Evolutionary conservation across 1,140 invertebrate species (phyloP), one percentile per base, ranked within the genome.

Genomic region (Leptestheria dahalacensis): DNA sequence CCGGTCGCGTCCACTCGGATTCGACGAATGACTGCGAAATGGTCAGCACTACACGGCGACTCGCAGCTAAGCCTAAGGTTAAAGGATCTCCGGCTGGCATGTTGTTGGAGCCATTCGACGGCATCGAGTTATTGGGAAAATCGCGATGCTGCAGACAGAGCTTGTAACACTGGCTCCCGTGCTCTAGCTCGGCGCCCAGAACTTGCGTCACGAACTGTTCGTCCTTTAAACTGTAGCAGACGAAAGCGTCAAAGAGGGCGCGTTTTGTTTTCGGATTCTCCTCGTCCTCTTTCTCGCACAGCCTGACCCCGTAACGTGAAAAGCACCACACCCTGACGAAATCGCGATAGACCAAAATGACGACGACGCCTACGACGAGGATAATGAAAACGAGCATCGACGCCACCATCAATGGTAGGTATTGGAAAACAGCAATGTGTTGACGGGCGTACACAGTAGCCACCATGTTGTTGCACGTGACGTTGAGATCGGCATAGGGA

Each of bases 221-320:
- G 72, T 96, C 91, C 71, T 91, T 89, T 20, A 88, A 85, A 62
- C 88, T 91, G 73, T 96, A 94, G 61, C 89, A 84, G 2, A 96
- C 83, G 71, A 92, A 94, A 41, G 87, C 90, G 69, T 96, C 93
- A 72, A 91, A 95, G 11, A 90, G 73, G 33, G 6, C 15, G 6
- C 6, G 33, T 41, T 41, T 41, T 9, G 33, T 41, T 65, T 91
- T 91, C 67, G 90, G 86, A 52, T 81, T 79, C 63, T 88, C 85
- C 68, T 85, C 83, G 66, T 73, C 79, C 75, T 3, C 71, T 48
- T 76, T 76, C 66, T 78, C 63, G 63, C 84, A 86, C 28, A 91
- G 78, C 21, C 88, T 77, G 1, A 91, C 78, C 1, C 84, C 84
- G 65, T 85, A 86, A 60, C 78, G 77, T 1, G 82, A 80, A 66